Conservation (phyloP, 2,113 vertebrate genomes). For the Saimiri boliviensis region DNA sequence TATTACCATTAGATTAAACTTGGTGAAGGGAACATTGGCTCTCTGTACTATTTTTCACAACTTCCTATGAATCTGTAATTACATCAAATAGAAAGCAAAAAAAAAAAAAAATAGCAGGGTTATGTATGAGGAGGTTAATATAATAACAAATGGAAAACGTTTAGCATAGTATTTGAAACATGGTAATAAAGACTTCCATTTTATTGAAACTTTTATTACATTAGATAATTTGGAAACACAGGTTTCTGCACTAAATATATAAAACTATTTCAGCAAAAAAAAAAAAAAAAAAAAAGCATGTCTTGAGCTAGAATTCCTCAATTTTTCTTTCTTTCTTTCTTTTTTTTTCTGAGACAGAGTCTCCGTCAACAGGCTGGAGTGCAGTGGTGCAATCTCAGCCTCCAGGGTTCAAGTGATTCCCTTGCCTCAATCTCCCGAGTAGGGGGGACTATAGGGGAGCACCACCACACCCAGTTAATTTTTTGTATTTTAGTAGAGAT, state of each 20-base stretch:
- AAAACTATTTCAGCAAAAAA: not conserved
- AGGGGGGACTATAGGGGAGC: too few relatives aligned
- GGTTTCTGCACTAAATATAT: not conserved
- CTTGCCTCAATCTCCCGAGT: too few relatives aligned
- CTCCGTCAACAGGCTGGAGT: too few relatives aligned
- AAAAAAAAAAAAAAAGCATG: not conserved
- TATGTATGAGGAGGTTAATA: not conserved
- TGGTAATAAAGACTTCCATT: not conserved
- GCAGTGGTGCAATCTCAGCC: too few relatives aligned
- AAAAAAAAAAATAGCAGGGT: not conserved
- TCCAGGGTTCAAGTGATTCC: too few relatives aligned
- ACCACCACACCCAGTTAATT: too few relatives aligned
- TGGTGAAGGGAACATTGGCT: not conserved
- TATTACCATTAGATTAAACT: not conserved
- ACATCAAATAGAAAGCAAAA: slow-evolving; percentile 31
- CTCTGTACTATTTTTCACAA: not conserved
- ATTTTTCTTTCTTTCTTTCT: too few relatives aligned
- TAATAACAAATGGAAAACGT: not conserved
- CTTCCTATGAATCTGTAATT: not conserved
- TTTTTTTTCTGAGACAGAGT: too few relatives aligned
- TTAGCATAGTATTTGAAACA: not conserved
- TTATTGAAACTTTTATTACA: not conserved
- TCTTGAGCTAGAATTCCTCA: not conserved
- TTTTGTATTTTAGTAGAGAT: too few relatives aligned
- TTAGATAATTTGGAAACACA: not conserved